Base-by-base conservation (phyloP, 2,113 vertebrate genomes). In the Monopterus albus region DNA sequence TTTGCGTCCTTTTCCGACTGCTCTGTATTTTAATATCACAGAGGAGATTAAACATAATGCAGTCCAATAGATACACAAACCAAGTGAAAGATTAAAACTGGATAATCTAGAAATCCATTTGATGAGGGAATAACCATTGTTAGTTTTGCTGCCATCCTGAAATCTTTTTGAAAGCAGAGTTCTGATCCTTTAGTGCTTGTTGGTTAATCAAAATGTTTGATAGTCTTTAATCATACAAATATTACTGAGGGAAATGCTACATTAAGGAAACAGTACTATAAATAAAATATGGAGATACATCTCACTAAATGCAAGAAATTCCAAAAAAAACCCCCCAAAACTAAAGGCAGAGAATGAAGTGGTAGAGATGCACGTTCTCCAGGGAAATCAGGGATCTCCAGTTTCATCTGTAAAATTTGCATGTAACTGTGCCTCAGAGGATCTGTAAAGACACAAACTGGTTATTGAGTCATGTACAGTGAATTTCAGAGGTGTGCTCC, bases 391-490 rank as follows among this genome's bases (percentile, higher is more conserved):
- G 21, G 47, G 72, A 63, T 50, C 36, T 13, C 18, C 2, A 4
- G 8, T 21, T 60, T 53, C 64, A 3, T 18, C 42, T 62, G 62
- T 40, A 5, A 78, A 45, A 86, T 84, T 42, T 69, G 39, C 53
- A 62, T 69, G 20, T 62, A 78, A 62, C 58, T 35, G n/a, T 56
- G 57, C 64, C 72, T 33, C 13, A 10, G 52, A 69, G 71, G 45
- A 29, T 74, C 40, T 14, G 17, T 45, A 55, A 25, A 73, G 63
- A 60, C 61, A 57, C 51, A 53, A 25, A 83, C 79, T 58, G n/a
- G 29, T 58, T 78, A 76, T 72, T 79, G 51, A 84, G 60, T 71
- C 67, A 65, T 80, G 45, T 61, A 25, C 47, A 61, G 56, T 60
- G 45, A 71, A 75, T 67, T 71, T 65, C 52, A 46, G 14, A 26